Evolutionary conservation across 2,113 vertebrate genomes (phyloP).

Genomic region (Coracopsis vasa): DNA sequence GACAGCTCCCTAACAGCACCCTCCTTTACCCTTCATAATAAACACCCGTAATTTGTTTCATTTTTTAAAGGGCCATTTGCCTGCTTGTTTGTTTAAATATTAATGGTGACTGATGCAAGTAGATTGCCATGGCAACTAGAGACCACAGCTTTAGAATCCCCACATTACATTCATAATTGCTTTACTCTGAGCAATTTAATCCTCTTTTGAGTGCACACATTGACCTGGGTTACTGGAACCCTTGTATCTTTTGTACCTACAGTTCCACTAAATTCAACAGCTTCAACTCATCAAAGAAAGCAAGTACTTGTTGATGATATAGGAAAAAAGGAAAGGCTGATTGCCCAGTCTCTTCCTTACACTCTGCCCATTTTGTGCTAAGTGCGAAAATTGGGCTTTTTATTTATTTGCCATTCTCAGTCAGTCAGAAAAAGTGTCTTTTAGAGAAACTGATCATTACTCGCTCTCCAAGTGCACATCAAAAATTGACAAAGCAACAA

Average conservation of each 20-base stretch:
- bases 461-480: neutral
- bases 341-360: neutral
- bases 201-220: neutral
- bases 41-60: neutral
- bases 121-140: slow-evolving; percentile 41
- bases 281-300: neutral
- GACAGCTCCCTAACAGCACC: neutral
- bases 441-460: neutral
- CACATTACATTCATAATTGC: neutral
- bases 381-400: neutral
- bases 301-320: neutral
- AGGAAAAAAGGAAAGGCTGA: neutral
- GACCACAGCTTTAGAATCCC: slow-evolving; percentile 11
- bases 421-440: neutral
- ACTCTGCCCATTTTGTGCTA: neutral
- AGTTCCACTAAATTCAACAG: neutral
- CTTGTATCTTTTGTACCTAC: neutral
- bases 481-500: neutral
- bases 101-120: neutral
- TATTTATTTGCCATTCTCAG: neutral
- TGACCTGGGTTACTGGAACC: neutral
- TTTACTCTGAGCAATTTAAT: neutral
- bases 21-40: neutral
- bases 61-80: neutral
- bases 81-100: slow-evolving; percentile 53